Conservation (phyloP, 2,888 invertebrate genomes). For the Girardia tigrina region DNA sequence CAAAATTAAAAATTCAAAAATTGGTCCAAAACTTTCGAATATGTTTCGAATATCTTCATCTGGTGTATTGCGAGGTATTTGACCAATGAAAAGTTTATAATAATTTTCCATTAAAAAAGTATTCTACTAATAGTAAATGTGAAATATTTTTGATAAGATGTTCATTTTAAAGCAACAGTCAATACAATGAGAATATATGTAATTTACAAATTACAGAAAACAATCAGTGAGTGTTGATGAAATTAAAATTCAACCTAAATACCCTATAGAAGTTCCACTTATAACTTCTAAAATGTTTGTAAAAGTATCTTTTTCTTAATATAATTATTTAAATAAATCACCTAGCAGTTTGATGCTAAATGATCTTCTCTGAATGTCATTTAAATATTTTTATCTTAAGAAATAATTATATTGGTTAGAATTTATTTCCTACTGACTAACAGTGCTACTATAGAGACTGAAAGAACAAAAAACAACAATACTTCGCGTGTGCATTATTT, state of each 20-base stretch:
- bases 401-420: slow-evolving; percentile 12
- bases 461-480: slow-evolving; percentile 10
- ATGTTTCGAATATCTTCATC: slow-evolving; percentile 73
- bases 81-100: slow-evolving; percentile 75
- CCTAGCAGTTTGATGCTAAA: too few relatives aligned
- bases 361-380: neutral
- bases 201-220: too few relatives aligned
- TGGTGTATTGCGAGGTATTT: slow-evolving; percentile 75
- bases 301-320: neutral
- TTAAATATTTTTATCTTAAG: slow-evolving; percentile 23
- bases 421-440: slow-evolving; percentile 15
- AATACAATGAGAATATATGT: too few relatives aligned
- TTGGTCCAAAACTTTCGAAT: slow-evolving; percentile 80
- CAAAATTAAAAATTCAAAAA: slow-evolving; percentile 79
- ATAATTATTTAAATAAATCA: neutral
- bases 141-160: too few relatives aligned
- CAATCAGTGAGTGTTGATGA: too few relatives aligned
- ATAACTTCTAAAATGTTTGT: too few relatives aligned
- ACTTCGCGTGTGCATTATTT: neutral
- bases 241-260: too few relatives aligned
- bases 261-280: too few relatives aligned
- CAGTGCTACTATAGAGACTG: slow-evolving; percentile 7
- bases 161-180: too few relatives aligned
- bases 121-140: too few relatives aligned
- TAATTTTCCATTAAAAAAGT: neutral